Evolutionary conservation across 2,888 invertebrate genomes (phyloP).

Genomic region (Agrilus mali): DNA sequence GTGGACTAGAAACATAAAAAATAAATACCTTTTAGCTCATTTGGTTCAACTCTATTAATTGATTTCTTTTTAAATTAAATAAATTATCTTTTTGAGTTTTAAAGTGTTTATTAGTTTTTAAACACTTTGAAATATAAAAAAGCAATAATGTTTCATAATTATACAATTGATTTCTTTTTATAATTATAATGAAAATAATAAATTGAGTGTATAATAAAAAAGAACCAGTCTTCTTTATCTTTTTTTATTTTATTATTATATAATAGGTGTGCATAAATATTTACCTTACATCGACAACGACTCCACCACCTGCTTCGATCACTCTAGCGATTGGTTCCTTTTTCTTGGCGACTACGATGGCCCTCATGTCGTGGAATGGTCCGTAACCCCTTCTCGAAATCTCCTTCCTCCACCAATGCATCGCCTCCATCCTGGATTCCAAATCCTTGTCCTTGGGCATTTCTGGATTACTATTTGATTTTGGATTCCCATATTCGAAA

Average conservation of each 20-base stretch:
- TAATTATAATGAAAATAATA: no score
- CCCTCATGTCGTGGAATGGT: constrained; percentile 35
- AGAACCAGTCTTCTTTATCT: no score
- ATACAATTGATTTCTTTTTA: no score
- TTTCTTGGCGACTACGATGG: constrained; percentile 47
- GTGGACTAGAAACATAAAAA: constrained; percentile 35
- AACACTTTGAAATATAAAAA: no score
- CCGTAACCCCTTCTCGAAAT: constrained; percentile 33
- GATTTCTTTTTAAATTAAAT: no score
- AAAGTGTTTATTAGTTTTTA: no score
- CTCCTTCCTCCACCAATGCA: constrained; percentile 56
- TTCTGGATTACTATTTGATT: constrained; percentile 38
- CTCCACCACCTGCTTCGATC: constrained; percentile 66
- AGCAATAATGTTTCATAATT: no score
- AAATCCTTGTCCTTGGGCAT: constrained; percentile 31
- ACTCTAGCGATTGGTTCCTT: constrained; percentile 53
- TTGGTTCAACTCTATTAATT: no score
- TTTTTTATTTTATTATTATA: no score
- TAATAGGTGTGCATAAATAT: constrained; percentile 15
- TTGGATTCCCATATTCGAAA: constrained; percentile 76
- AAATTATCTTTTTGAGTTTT: no score
- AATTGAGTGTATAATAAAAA: no score
- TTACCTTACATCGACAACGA: constrained; percentile 47
- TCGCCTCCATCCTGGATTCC: constrained; percentile 40
- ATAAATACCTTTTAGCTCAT: no score